Evolutionary conservation across 2,888 invertebrate genomes (phyloP), one percentile per base, ranked within the genome.

Genomic region (Magallana nippona): DNA sequence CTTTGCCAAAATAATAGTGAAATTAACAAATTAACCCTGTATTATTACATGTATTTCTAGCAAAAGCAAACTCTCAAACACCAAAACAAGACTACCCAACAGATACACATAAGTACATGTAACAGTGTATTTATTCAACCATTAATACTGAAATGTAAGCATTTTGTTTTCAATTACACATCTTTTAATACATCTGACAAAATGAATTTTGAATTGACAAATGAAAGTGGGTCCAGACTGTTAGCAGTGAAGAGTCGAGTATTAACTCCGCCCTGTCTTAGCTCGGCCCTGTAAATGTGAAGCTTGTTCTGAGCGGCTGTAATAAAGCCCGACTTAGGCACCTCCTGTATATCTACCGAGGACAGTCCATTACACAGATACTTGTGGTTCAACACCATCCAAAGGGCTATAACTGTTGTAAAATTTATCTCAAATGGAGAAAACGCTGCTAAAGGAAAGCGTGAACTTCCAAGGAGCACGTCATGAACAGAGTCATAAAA

Each of bases 401-500:
- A 83, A 10, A 83, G 15, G 10, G 80, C 83, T 55, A 83, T 80
- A 27, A 83, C n/a, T 15, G 80, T 19, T 15, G 83, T 77, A 27
- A 71, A 22, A 13, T 71, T 82, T 27, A 82, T 55, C 22, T 82
- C n/a, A 2, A 55, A 77, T 10, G 71, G 71, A 22, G 27, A 17
- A 19, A 44, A 81, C 10, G 32, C 19, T 32, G 62, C 55, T 57
- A 82, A 77, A 11, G 55, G 55, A 56, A 82, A 77, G 15, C 27
- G 44, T 71, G 82, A 77, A 77, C 82, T 82, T 27, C 77, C 71
- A 11, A 71, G 56, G 11, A 79, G 22, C 55, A 71, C 55, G 62
- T 83, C 83, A 79, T 83, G 56, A 19, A 81, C 81, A 44, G 83
- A 81, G 71, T 83, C 83, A 81, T 81, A 83, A 56, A 83, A 58